Conservation (phyloP, 2,888 invertebrate species). For the Agrypnus murinus region DNA sequence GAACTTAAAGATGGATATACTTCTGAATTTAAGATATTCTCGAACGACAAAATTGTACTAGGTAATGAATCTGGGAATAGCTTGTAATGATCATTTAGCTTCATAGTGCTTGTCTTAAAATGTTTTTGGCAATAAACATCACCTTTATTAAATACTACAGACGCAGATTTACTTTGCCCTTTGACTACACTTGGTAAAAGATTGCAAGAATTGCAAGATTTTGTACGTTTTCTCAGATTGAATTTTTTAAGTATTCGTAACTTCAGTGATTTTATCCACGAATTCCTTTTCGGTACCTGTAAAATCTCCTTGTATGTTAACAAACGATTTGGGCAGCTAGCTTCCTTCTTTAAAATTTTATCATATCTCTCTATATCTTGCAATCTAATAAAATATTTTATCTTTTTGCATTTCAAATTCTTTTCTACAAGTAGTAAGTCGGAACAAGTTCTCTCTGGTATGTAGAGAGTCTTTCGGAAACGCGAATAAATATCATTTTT, state of each 20-base stretch:
- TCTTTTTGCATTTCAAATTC: slow-evolving; percentile 42
- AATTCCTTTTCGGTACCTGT: slow-evolving; percentile 50
- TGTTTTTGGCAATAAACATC: too few species aligned
- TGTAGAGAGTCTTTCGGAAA: neutral
- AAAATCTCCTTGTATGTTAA: slow-evolving; percentile 55
- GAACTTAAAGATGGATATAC: neutral
- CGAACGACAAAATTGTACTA: neutral
- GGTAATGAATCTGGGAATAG: slow-evolving; percentile 11
- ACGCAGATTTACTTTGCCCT: too few species aligned
- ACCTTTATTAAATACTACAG: too few species aligned
- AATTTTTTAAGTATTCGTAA: too few species aligned
- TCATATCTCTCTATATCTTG: slow-evolving; percentile 57
- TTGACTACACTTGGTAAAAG: too few species aligned
- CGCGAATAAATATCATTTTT: neutral
- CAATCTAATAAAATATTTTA: slow-evolving; percentile 54
- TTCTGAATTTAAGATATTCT: neutral
- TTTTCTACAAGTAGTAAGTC: slow-evolving; percentile 57
- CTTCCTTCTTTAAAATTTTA: slow-evolving; percentile 54
- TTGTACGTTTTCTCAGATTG: too few species aligned
- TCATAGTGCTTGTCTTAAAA: too few species aligned
- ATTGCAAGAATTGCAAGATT: too few species aligned
- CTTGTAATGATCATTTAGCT: too few species aligned
- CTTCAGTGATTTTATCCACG: neutral
- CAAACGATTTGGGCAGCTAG: slow-evolving; percentile 45
- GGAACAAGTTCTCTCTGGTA: slow-evolving; percentile 40